Base-by-base conservation (phyloP, 1,140 invertebrate species). In the Ostrea edulis region DNA sequence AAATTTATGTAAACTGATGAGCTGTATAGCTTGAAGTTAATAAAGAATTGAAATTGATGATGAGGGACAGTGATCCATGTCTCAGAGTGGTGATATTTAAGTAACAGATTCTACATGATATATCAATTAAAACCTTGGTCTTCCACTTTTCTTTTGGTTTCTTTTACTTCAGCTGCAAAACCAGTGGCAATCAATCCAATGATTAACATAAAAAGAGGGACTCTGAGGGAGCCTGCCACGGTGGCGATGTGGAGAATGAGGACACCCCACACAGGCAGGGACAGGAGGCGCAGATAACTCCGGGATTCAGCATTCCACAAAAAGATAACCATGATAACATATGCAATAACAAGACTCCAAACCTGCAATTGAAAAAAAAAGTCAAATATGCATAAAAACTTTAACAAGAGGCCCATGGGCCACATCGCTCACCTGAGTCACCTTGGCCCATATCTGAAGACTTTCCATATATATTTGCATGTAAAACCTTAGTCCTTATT, bases 151-250 rank as follows among this genome's bases (percentile, higher is more conserved):
- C 86, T 88, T 7, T 84, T 90, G 77, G 86, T 88, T 88, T 91
- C 90, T 53, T 90, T 91, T 51, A 92, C 88, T 85, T 94, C 92
- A 29, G 91, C 87, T 8, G 92, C 88, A 90, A 95, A 94, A 17
- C 96, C 96, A 68, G 95, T 91, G n/a, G 95, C 90, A 87, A 96
- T 93, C 11, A 95, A 89, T 9, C 91, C 91, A 3, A 96, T 89
- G 17, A 95, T 86, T 12, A 93, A 62, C 14, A 95, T 85, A 20
- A 96, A 92, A 2, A 96, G 92, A 20, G 95, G 94, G 0, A 96
- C 94, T 22, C 95, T 90, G 2, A 96, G 91, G n/a, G 94, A 93
- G 1, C 96, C 96, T 71, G 94, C 94, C 29, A 94, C 94, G 20
- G 92, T 91, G 14, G 94, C 93, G 53, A 94, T 89, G 84, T 95